These are phyloP conservation scores for Trachymyrmex septentrionalis DNA, from an alignment of 1,140 invertebrate genomes.

Conservation along the genomic window DNA sequence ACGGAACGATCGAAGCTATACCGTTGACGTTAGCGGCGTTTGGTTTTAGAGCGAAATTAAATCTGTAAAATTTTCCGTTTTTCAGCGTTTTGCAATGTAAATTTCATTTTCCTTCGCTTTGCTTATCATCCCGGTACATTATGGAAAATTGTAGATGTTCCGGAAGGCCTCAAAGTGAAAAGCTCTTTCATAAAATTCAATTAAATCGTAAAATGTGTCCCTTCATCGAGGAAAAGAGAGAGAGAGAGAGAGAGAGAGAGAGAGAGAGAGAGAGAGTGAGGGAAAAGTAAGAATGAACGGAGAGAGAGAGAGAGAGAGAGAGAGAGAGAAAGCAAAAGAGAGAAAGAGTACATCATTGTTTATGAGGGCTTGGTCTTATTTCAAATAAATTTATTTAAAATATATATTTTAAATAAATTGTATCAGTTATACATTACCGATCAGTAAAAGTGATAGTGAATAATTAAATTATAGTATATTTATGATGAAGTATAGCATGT, in stretches of 20 bases:
- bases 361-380: too few species aligned
- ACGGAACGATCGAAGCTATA: conserved; percentile 10
- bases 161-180: neutral
- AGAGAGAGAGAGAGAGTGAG: too few species aligned
- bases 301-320: too few species aligned
- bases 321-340: too few species aligned
- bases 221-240: neutral
- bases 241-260: neutral
- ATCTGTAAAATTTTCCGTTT: conserved; percentile 12
- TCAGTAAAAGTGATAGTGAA: too few species aligned
- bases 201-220: neutral
- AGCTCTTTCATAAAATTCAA: conserved; percentile 25
- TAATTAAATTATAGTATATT: too few species aligned
- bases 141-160: neutral
- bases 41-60: conserved; percentile 35
- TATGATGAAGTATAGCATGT: too few species aligned
- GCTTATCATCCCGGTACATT: neutral
- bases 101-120: conserved; percentile 28
- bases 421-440: too few species aligned
- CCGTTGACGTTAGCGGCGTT: neutral
- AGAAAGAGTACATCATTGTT: too few species aligned
- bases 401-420: too few species aligned
- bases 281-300: too few species aligned
- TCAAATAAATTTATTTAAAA: too few species aligned
- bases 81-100: conserved; percentile 3